Base-by-base conservation (phyloP, 1,140 invertebrate genomes). In the Ips nitidus region DNA sequence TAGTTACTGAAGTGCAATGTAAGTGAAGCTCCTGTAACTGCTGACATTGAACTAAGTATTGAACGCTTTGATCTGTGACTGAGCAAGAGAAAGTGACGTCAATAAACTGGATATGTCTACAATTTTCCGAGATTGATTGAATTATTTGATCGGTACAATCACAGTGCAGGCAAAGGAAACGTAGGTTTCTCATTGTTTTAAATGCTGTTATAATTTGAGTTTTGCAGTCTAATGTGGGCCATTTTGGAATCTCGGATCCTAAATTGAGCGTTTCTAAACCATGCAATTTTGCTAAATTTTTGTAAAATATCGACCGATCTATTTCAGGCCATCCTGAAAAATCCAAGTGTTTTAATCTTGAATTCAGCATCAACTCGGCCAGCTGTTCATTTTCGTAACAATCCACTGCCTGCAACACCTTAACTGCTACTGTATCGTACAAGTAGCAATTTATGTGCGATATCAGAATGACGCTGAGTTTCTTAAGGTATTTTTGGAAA, bases 111-210 rank as follows among this genome's bases (percentile, higher is more conserved):
- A 90, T 77, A 37, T 83, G 81, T 4, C 80, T 83, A 78, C 87
- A 90, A 73, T 86, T 86, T 71, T 85, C 78, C 42, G 84, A 83
- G 1, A 89, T 79, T 42, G 85, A 84, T 71, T 82, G 81, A 61
- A 90, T 82, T 56, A 90, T 86, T 68, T 85, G 85, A 79, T 90
- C 87, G 0, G 87, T 90, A 67, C 88, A 89, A 75, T 91, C 89
- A 74, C 89, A 90, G 79, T 88, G 89, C 50, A 91, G 84, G 58
- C 84, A 85, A 45, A 91, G 82, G 43, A 83, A 85, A 62, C 84
- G 83, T 43, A 91, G 79, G 73, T 85, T 80, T 62, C 85, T 84
- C 81, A 91, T 85, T 8, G 7, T 50, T 22, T 37, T 70, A 59
- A 75, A 22, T 22, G 22, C 22, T 22, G 22, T 22, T 22, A 76